Percentiles rank a stretch among this genome's conserved stretches.
Evolutionary conservation across 2,797 vertebrate species (phyloP).

Genomic region (Allobates femoralis): DNA sequence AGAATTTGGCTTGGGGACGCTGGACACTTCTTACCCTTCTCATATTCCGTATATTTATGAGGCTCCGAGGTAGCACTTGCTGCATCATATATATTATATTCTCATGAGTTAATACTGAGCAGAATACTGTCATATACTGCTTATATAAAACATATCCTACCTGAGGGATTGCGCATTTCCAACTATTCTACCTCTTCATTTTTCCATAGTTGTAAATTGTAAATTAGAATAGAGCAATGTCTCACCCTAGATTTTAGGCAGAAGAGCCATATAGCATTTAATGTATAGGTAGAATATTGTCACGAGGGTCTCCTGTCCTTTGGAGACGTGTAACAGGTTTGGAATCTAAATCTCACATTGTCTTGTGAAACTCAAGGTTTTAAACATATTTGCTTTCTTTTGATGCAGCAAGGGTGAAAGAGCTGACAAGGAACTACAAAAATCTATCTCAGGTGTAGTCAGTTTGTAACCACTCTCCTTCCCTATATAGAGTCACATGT

Average conservation of each 20-base stretch:
- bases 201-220: background rate
- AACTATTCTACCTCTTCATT: background rate
- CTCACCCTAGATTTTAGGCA: background rate
- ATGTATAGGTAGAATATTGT: background rate
- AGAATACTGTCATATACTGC: background rate
- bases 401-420: no score
- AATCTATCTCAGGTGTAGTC: no score
- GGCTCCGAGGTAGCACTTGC: background rate
- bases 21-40: background rate
- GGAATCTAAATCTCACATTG: no score
- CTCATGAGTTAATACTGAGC: background rate
- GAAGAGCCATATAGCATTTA: background rate
- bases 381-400: no score
- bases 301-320: no score
- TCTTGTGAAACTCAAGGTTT: no score
- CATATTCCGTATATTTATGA: background rate
- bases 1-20: conserved; percentile 2
- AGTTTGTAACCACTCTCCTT: no score
- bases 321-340: no score
- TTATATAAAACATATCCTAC: background rate
- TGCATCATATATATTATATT: background rate
- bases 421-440: no score
- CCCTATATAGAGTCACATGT: no score
- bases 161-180: background rate
- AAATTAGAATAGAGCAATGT: background rate